Conservation (phyloP, 2,888 invertebrate genomes). For the Ennomos erosarius region DNA sequence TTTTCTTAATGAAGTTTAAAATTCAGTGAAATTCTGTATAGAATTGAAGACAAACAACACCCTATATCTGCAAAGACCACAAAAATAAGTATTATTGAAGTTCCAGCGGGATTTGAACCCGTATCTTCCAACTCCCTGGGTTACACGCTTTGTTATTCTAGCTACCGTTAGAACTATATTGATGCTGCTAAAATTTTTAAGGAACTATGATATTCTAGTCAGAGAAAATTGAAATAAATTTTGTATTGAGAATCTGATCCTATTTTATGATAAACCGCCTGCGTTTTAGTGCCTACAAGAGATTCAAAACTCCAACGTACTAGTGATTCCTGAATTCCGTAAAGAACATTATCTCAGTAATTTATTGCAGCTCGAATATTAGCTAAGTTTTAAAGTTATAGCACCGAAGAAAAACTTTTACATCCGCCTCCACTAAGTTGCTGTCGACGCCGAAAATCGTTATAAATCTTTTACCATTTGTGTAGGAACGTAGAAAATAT, state of each 20-base stretch:
- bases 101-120: too few species aligned
- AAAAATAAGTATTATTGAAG: too few species aligned
- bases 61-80: too few species aligned
- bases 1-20: conserved; percentile 14
- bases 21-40: too few species aligned
- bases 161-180: too few species aligned
- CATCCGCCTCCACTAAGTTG: conserved; percentile 55
- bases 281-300: conserved; percentile 29
- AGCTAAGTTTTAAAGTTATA: conserved; percentile 67
- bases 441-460: conserved; percentile 62
- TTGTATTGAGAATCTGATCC: conserved; percentile 4
- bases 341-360: conserved; percentile 61
- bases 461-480: conserved; percentile 66
- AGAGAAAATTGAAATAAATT: too few species aligned
- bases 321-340: conserved; percentile 49
- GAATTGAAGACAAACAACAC: not conserved
- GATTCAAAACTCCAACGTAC: conserved; percentile 14
- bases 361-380: conserved; percentile 68
- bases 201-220: too few species aligned
- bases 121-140: too few species aligned
- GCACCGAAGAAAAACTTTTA: conserved; percentile 50
- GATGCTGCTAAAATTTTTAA: too few species aligned
- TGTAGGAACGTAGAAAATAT: conserved; percentile 54
- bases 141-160: too few species aligned
- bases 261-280: conserved; percentile 28